Conservation (phyloP, 2,797 vertebrate species). For the Eleutherodactylus coqui region DNA sequence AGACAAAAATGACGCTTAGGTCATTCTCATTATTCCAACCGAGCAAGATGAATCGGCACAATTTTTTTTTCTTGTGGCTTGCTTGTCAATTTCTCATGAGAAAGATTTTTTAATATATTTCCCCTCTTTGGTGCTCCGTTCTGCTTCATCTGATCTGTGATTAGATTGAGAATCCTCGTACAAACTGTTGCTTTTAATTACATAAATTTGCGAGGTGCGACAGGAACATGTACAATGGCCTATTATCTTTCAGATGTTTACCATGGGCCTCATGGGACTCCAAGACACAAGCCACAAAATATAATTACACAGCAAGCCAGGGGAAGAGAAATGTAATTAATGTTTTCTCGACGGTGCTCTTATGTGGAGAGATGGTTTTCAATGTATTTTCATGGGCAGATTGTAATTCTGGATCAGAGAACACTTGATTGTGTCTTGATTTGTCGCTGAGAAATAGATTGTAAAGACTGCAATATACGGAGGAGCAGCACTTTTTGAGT, state of each 20-base stretch:
- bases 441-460: too few relatives aligned
- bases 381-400: neutral
- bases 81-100: neutral
- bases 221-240: neutral
- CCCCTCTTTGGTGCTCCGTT: neutral
- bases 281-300: neutral
- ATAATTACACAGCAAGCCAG: neutral
- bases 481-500: too few relatives aligned
- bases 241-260: neutral
- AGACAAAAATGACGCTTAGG: neutral
- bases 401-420: neutral
- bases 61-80: too few relatives aligned
- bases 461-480: too few relatives aligned
- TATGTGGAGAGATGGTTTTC: too few relatives aligned
- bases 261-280: neutral
- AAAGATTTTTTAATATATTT: neutral
- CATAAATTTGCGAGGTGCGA: neutral
- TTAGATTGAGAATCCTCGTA: neutral
- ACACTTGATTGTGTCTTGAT: too few relatives aligned
- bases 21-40: neutral
- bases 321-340: conserved; percentile 14
- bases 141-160: neutral
- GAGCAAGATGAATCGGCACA: too few relatives aligned
- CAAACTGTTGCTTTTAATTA: conserved; percentile 19
- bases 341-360: neutral